Evolutionary conservation across 2,113 vertebrate species (phyloP).

Genomic region (Lates calcarifer): DNA sequence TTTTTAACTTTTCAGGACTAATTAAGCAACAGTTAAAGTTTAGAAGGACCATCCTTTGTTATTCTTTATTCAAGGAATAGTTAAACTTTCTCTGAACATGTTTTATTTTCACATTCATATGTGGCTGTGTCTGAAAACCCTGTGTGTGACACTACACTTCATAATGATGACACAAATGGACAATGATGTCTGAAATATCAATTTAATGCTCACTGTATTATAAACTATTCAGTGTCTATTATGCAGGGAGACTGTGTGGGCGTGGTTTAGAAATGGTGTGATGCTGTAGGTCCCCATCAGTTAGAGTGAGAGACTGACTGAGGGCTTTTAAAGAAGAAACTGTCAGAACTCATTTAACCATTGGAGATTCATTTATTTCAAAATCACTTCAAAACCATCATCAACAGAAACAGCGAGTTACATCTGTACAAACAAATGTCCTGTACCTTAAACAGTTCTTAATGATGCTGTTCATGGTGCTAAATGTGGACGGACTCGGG

Average conservation of each 20-base stretch:
- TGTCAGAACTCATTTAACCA: conserved; percentile 16
- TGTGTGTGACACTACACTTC: not conserved
- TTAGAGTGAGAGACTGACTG: not conserved
- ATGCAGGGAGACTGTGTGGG: not conserved
- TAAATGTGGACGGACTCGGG: conserved; percentile 63
- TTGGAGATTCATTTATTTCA: conserved; percentile 78
- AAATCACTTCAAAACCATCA: conserved; percentile 68
- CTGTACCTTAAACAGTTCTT: conserved; percentile 56
- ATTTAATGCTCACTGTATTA: not conserved
- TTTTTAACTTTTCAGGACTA: not conserved
- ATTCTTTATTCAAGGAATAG: not conserved
- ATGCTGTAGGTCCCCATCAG: not conserved
- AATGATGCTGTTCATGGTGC: conserved; percentile 45
- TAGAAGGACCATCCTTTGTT: not conserved
- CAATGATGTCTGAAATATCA: not conserved
- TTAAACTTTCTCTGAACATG: not conserved
- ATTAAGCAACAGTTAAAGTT: not conserved
- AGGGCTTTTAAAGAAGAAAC: conserved; percentile 22
- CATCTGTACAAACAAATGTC: conserved; percentile 72
- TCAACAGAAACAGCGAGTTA: conserved; percentile 60
- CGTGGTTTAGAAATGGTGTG: not conserved
- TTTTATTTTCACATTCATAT: no score
- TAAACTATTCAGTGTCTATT: not conserved
- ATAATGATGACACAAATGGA: not conserved
- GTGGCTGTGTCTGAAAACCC: no score